Base-by-base conservation (phyloP, 2,888 invertebrate species). In the Gortyna flavago region DNA sequence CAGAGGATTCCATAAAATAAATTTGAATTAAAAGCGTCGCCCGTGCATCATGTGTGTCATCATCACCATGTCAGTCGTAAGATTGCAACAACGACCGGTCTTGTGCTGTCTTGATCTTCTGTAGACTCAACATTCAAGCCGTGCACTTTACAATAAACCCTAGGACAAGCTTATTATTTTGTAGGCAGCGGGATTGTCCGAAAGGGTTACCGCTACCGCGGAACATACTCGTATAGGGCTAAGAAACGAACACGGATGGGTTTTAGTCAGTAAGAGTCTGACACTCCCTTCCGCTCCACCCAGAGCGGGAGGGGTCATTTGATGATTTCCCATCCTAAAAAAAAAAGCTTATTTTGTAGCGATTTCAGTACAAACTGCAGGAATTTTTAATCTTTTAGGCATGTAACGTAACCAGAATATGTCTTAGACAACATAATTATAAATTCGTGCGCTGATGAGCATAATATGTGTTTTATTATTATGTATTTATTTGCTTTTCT, bases 361-460 rank as follows among this genome's bases (percentile, higher is more conserved):
- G 4, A 35, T 35, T 61, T 61, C n/a, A 59, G 11, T 35, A 35
- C 69, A 25, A 44, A 68, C 41, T 38, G 21, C 29, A 38, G 35
- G 16, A 18, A n/a, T 54, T 72, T 44, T 72, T 29, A 38, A 25
- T 73, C 16, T 48, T n/a, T 6, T 7, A 72, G 7, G 11, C 4
- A 29, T 7, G 21, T 29, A n/a, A 67, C 64, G 66, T 67, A 84
- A 70, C 29, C 84, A 68, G 73, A 77, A 61, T 74, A 74, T 83
- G 77, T 77, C 76, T 71, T 48, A 48, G 16, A 64, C 29, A 29
- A 38, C 59, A 61, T 51, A 38, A 38, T 9, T 38, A 1, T 29
- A 62, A 11, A 25, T 35, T 80, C 29, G 67, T 64, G 73, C 61
- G 41, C 41, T 71, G 61, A 65, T 67, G 64, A 74, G n/a, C 67